These are phyloP conservation scores for Pocillopora damicornis DNA, from an alignment of 64 coral and sea anemone species.

Conservation along the genomic window DNA sequence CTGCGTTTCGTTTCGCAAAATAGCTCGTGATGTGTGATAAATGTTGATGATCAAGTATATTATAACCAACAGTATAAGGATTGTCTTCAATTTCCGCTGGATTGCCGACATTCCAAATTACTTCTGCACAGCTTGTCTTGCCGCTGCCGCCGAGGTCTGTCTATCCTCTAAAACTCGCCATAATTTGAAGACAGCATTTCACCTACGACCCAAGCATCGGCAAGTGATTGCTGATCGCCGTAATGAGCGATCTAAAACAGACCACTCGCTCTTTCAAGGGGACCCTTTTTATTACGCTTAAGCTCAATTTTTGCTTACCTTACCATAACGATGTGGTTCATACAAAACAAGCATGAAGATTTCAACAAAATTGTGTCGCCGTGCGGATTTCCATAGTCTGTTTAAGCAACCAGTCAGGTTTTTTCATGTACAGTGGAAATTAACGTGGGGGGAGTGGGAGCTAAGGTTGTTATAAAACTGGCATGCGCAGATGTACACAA, in stretches of 20 bases:
- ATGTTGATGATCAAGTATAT: constrained; percentile 45
- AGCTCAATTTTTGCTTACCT: too few relatives aligned
- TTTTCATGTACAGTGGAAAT: too few relatives aligned
- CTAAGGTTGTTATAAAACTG: too few relatives aligned
- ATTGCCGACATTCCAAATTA: constrained; percentile 17
- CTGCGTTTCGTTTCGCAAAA: constrained; percentile 27
- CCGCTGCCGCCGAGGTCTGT: background rate
- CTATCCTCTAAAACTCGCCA: background rate
- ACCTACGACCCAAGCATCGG: background rate
- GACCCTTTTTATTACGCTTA: too few relatives aligned
- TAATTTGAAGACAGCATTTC: constrained; percentile 17
- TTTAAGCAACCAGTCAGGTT: too few relatives aligned
- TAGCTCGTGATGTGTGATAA: constrained; percentile 55
- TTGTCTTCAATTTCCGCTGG: constrained; percentile 50
- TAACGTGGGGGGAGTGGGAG: too few relatives aligned
- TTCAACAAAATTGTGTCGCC: too few relatives aligned
- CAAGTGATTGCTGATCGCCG: background rate
- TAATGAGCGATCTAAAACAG: background rate
- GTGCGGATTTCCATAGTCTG: too few relatives aligned
- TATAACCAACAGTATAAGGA: constrained; percentile 8
- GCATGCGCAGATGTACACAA: too few relatives aligned
- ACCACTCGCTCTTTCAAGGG: too few relatives aligned
- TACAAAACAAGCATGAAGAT: too few relatives aligned
- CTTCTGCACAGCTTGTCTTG: background rate
- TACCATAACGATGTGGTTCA: too few relatives aligned